Evolutionary conservation across 2,113 vertebrate species (phyloP), one percentile per base, ranked within the genome.

Genomic region (Phodopus roborovskii): DNA sequence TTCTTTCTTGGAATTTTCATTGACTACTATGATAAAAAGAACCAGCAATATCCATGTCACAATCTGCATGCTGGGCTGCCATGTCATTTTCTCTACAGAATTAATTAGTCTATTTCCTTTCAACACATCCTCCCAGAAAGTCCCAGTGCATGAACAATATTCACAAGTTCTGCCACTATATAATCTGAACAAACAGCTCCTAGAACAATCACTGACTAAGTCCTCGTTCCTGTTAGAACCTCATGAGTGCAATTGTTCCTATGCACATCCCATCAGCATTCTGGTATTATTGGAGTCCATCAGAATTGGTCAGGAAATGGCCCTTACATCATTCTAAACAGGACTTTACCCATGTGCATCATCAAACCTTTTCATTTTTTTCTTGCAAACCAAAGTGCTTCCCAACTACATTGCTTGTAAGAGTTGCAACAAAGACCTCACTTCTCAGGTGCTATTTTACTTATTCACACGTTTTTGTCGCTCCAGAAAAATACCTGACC

Each of bases 231-330:
- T 53, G 12, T 26, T n/a, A 39, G 33, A 70, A 53, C 20, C 45
- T 53, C 11, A 8, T 9, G 20, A 87, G 45, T 56, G 7, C 45
- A 26, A n/a, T 70, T 26, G 66, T n/a, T 24, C 24, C 45, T 3
- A 1, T 1, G 1, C 11, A 16, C 20, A 24, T 36, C 3, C 45
- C 12, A 8, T n/a, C 7, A 5, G 33, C 12, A 26, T 26, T 53
- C 33, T 70, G 33, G 3, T n/a, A 20, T 56, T 16, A 33, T 53
- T 1, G 4, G 36, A 13, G 20, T 7, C 66, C 33, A 50, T 22
- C 64, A 86, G 64, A 24, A 71, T 39, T 16, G 66, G 48, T n/a
- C 48, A n/a, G 20, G 6, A 82, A 22, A 58, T 36, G 36, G 33
- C 53, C 24, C 13, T 39, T 15, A 39, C 33, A 71, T 36, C 66